phyloP scores from a whole-genome alignment of 2,797 vertebrate genomes.

The Mus spretus region DNA sequence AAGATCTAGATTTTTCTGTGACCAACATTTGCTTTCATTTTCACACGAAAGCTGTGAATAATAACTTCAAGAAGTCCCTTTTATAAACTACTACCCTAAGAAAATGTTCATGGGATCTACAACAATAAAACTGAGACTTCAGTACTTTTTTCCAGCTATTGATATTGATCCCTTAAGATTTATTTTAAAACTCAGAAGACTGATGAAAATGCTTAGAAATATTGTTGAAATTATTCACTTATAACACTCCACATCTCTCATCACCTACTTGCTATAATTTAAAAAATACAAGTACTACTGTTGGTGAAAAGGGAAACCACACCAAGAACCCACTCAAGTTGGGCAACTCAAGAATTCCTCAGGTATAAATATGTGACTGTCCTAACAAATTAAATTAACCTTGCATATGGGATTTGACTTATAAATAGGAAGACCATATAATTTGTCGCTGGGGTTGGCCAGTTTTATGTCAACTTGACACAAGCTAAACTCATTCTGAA shows the following conservation, averaged over 20 bases:
- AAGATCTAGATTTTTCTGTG: not conserved
- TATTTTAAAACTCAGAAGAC: constrained; percentile 50
- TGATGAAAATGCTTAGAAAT: not conserved
- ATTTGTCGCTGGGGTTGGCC: not conserved
- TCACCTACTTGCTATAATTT: not conserved
- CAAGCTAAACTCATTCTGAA: not conserved
- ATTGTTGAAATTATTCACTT: not conserved
- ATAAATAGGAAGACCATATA: not conserved
- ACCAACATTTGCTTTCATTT: constrained; percentile 12
- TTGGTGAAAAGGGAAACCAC: not conserved
- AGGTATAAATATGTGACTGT: not conserved
- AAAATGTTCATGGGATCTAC: not conserved
- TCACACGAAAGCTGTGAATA: not conserved
- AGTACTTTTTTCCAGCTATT: not conserved
- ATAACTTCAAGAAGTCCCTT: not conserved
- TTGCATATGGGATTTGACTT: not conserved
- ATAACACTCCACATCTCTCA: not conserved
- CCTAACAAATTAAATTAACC: not conserved
- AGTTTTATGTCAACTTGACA: not conserved
- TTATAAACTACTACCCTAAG: not conserved
- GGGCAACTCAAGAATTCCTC: constrained; percentile 3
- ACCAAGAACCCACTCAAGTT: not conserved
- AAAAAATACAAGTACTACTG: not conserved
- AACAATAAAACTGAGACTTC: not conserved
- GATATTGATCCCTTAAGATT: not conserved